Conservation (phyloP, 2,797 vertebrate species). For the Rhincodon typus region DNA sequence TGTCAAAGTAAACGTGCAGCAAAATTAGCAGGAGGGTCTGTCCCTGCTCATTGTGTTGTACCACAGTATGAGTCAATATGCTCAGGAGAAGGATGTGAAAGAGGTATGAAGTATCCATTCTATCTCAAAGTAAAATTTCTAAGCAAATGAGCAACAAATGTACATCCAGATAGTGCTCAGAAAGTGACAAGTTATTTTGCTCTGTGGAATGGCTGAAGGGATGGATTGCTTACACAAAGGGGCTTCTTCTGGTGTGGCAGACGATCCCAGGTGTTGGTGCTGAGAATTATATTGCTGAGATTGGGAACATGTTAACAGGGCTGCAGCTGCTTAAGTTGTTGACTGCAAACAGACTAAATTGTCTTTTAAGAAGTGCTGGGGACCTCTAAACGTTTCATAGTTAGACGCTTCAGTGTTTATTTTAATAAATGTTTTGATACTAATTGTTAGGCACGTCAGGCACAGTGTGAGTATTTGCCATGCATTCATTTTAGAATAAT, state of each 20-base stretch:
- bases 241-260: background rate
- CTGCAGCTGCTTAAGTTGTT: background rate
- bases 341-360: background rate
- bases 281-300: background rate
- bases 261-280: background rate
- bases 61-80: background rate
- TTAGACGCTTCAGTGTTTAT: slow-evolving; percentile 9
- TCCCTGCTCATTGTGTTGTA: background rate
- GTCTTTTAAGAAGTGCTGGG: slow-evolving; percentile 16
- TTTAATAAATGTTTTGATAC: slow-evolving; percentile 35
- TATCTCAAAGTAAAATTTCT: background rate
- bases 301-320: background rate
- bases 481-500: slow-evolving; percentile 12
- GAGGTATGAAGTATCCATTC: background rate
- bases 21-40: background rate
- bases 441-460: background rate
- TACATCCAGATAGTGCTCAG: background rate
- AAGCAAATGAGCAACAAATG: background rate
- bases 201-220: background rate
- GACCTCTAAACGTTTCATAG: background rate
- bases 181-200: background rate
- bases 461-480: background rate
- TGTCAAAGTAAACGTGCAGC: background rate
- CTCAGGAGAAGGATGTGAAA: background rate
- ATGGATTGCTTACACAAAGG: background rate